phyloP scores from a whole-genome alignment of 2,113 vertebrate genomes.

The Galbula dea region DNA sequence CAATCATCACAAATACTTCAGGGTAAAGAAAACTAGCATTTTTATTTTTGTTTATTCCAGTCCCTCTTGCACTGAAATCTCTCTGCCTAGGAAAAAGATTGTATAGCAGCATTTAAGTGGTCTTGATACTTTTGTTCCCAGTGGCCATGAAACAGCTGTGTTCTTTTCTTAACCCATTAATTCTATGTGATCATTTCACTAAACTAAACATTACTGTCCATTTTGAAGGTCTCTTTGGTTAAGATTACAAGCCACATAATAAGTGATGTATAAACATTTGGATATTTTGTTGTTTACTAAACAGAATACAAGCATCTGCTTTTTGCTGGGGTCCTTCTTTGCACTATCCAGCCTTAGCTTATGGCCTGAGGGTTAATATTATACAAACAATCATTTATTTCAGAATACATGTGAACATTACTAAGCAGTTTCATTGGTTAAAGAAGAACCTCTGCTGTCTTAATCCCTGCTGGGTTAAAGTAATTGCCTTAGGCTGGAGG shows the following conservation, averaged over 20 bases:
- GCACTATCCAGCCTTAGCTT: background rate
- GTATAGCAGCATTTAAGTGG: background rate
- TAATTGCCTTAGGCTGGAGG: slow-evolving; percentile 20
- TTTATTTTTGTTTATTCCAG: background rate
- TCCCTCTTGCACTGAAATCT: background rate
- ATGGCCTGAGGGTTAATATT: background rate
- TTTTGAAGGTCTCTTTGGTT: background rate
- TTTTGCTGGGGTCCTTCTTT: background rate
- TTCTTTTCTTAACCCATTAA: background rate
- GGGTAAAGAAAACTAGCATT: background rate
- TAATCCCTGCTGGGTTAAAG: slow-evolving; percentile 10
- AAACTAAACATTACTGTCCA: background rate
- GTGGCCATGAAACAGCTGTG: background rate
- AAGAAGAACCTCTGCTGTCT: slow-evolving; percentile 4
- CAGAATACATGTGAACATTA: background rate
- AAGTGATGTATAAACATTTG: slow-evolving; percentile 9
- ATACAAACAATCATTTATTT: background rate
- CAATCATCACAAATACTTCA: background rate
- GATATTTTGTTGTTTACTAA: background rate
- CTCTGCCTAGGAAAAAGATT: background rate
- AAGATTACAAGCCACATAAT: background rate
- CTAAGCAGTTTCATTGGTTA: background rate
- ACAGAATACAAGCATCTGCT: background rate
- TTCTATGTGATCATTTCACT: background rate
- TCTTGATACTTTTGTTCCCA: background rate